phyloP scores from a whole-genome alignment of 2,797 vertebrate species.

The Lophotriccus pileatus region DNA sequence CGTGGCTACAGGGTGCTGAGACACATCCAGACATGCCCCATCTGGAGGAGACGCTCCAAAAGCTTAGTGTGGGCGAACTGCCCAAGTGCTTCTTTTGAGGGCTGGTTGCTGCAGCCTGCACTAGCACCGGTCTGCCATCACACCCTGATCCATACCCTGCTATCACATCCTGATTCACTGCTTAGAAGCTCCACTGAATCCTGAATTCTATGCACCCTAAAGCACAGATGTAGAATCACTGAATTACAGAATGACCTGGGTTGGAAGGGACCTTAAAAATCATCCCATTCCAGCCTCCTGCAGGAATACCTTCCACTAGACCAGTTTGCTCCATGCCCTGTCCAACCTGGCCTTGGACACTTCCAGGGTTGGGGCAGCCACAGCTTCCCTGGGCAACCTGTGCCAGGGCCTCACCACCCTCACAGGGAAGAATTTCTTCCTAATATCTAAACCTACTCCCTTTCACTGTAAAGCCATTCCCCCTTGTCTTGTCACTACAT shows the following conservation, averaged over 20 bases:
- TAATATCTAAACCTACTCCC: not conserved
- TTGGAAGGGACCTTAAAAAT: not conserved
- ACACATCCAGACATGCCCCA: not conserved
- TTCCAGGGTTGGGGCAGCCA: not conserved
- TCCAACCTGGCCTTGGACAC: not conserved
- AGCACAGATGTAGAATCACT: not conserved
- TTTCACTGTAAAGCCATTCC: not conserved
- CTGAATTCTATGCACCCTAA: not conserved
- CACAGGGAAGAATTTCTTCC: not conserved
- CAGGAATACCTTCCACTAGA: not conserved
- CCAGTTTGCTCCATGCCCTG: rapidly evolving
- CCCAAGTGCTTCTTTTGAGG: not conserved
- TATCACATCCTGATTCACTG: not conserved
- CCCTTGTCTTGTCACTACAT: too few species aligned
- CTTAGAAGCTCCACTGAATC: not conserved
- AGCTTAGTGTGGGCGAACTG: not conserved
- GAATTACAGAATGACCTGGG: not conserved
- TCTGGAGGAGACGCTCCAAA: not conserved
- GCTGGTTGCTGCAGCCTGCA: not conserved
- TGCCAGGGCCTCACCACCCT: rapidly evolving
- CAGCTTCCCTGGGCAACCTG: not conserved
- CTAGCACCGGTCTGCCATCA: not conserved
- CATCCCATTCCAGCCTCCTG: rapidly evolving
- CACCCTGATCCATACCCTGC: not conserved
- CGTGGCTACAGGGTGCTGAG: not conserved